Percentiles rank a stretch among this genome's conserved stretches.
Conservation (phyloP, 37 sponge, comb jelly and placozoan species). For the Eunapius fragilis region DNA sequence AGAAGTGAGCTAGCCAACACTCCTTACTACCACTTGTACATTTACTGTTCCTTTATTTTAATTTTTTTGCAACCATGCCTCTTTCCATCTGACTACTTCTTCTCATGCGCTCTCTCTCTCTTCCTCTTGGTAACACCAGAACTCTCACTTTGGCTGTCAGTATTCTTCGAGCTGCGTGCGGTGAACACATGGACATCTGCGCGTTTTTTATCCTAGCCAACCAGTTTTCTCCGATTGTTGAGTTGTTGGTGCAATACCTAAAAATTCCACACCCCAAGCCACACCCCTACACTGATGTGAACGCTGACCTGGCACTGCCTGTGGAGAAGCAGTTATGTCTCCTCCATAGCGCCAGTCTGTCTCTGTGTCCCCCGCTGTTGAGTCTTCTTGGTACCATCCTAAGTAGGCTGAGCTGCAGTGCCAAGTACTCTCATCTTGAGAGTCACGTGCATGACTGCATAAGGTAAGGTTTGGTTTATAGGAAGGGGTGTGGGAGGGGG, state of each 20-base stretch:
- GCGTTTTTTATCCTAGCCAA: conserved; percentile 38
- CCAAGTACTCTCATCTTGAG: neutral
- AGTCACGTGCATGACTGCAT: conserved; percentile 29
- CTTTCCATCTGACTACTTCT: neutral
- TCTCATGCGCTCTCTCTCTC: neutral
- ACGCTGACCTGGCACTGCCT: neutral
- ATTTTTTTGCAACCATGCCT: neutral
- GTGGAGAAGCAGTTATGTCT: neutral
- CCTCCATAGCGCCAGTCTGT: neutral
- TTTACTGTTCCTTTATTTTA: neutral
- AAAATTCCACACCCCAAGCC: neutral
- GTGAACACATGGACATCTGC: conserved; percentile 21
- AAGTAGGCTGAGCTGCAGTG: conserved; percentile 12
- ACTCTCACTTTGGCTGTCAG: conserved; percentile 19
- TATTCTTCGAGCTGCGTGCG: conserved; percentile 23
- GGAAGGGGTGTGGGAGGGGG: neutral
- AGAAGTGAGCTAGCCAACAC: neutral
- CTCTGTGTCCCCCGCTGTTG: conserved; percentile 47
- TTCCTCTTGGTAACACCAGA: conserved; percentile 6
- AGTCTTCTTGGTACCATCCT: conserved; percentile 39
- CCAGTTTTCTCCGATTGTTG: conserved; percentile 34
- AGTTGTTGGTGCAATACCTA: conserved; percentile 26
- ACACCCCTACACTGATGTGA: neutral
- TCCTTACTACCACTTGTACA: neutral
- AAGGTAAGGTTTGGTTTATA: conserved; percentile 12